Base-by-base conservation (phyloP, 2,888 invertebrate genomes). In the Drosophila algonquin region DNA sequence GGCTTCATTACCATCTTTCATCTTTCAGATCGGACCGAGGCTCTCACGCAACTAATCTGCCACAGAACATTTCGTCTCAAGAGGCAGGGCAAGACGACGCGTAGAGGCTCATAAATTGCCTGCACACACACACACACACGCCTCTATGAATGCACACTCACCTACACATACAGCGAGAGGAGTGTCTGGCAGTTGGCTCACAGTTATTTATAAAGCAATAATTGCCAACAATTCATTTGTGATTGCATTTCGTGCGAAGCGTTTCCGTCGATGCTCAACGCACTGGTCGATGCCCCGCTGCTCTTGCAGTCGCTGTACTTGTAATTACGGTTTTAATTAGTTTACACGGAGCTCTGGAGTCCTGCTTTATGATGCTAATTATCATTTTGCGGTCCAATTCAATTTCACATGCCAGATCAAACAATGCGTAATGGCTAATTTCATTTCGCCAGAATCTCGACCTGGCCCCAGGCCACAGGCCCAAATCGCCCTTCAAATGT, bases 161-260 rank as follows among this genome's bases (percentile, higher is more conserved):
- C 59, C 60, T 18, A 44, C 18, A 14, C 7, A 21, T 21, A 3
- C 21, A 21, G 21, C 24, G 12, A 30, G 45, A 27, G 32, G 27
- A 54, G 21, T 30, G 44, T 59, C 24, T 59, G 47, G 18, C 24
- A 18, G 62, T 64, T 47, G 48, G 67, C 54, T 70, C 69, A 54
- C 64, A 69, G 79, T 86, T 86, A 81, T 88, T 81, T 80, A 88
- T 81, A 88, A 84, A 70, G 75, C 84, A 88, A 84, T 86, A 86
- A 88, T 88, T 84, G 79, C 70, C 79, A 78, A 78, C 71, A 87
- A 82, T 88, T 85, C 81, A 89, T 88, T 88, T 83, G 78, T 81
- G 75, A 82, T 86, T 81, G 89, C 76, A 74, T 80, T 76, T 61
- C 27, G 64, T 57, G 52, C 55, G 63, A 73, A 45, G 27, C 30